Evolutionary conservation across 2,113 vertebrate species (phyloP), one percentile per base, ranked within the genome.

Genomic region (Carassius carassius): DNA sequence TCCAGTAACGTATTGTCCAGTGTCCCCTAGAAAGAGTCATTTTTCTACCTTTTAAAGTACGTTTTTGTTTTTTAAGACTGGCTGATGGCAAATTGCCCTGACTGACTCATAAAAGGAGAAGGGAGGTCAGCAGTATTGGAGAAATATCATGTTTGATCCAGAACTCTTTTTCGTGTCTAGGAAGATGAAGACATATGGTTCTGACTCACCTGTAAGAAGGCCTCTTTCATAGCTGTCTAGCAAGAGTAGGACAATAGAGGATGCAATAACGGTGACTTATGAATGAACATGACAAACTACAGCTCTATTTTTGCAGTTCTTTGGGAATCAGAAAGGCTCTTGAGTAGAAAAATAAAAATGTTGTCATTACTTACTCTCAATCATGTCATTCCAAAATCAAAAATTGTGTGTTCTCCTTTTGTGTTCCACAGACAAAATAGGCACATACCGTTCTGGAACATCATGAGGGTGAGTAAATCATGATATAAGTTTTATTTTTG

Each of bases 241-340:
- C 80, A 74, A 32, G 62, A 82, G 49, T 17, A 74, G 81, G 78
- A 87, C 85, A 84, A 84, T 78, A 47, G 84, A 87, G 47, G 72
- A 75, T 37, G 51, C 63, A 58, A 84, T 86, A 35, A 84, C 17
- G 75, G 72, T 86, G 87, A 84, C 79, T 84, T 88, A 87, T 86
- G 86, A 78, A 84, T 80, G 83, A 69, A 72, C 78, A 87, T 87
- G 88, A 93, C 87, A 89, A 86, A 92, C 67, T 83, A 75, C 78
- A 69, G 67, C 16, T 73, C 81, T 62, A 89, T 90, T 82, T 86
- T 54, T 47, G 75, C 51, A 49, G 85, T 62, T 75, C 73, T 47
- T 84, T 89, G 86, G 88, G 82, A 87, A 78, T 88, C 69, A 51
- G 62, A 86, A 85, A 72, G 63, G 35, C 32, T 70, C 67, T 67